Percentiles rank a stretch among this genome's conserved stretches.
Conservation (phyloP, 1,140 invertebrate genomes). For the Drosophila bocqueti region DNA sequence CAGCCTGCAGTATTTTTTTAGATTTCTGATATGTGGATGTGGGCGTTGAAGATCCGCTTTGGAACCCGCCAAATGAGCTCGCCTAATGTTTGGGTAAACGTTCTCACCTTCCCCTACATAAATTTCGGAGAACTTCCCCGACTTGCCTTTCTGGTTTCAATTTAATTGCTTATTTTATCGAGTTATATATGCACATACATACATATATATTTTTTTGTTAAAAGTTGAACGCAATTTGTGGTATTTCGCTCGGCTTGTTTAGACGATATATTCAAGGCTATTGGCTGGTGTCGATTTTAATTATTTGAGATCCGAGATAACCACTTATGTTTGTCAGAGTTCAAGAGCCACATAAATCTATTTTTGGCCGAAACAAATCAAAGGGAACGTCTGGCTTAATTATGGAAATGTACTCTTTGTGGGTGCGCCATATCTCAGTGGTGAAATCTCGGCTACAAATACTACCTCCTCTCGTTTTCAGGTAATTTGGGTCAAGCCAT, state of each 20-base stretch:
- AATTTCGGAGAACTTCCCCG: conserved; percentile 36
- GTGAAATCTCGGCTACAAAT: conserved; percentile 1
- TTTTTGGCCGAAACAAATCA: conserved; percentile 3
- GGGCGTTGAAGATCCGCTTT: conserved; percentile 69
- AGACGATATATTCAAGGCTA: conserved; percentile 50
- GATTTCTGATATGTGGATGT: conserved; percentile 34
- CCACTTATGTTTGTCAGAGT: conserved; percentile 13
- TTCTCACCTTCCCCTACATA: conserved; percentile 56
- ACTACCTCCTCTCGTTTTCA: background rate
- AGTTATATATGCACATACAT: conserved; percentile 5
- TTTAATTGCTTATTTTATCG: conserved; percentile 51
- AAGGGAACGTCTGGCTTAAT: conserved; percentile 15
- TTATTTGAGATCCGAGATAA: conserved; percentile 13
- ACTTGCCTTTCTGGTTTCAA: conserved; percentile 57
- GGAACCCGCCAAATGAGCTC: conserved; percentile 59
- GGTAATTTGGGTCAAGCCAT: conserved; percentile 16
- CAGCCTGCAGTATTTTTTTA: conserved; percentile 39
- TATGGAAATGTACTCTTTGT: background rate
- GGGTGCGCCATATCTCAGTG: conserved; percentile 6
- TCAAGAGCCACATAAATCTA: conserved; percentile 41
- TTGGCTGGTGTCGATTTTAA: conserved; percentile 19
- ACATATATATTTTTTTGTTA: conserved; percentile 21
- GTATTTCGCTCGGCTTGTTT: conserved; percentile 25
- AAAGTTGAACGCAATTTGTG: conserved; percentile 49
- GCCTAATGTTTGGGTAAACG: conserved; percentile 55